Percentiles rank a stretch among this genome's conserved stretches.
These are phyloP conservation scores for Myotis vivesi DNA, from an alignment of 2,797 vertebrate species.

Conservation along the genomic window DNA sequence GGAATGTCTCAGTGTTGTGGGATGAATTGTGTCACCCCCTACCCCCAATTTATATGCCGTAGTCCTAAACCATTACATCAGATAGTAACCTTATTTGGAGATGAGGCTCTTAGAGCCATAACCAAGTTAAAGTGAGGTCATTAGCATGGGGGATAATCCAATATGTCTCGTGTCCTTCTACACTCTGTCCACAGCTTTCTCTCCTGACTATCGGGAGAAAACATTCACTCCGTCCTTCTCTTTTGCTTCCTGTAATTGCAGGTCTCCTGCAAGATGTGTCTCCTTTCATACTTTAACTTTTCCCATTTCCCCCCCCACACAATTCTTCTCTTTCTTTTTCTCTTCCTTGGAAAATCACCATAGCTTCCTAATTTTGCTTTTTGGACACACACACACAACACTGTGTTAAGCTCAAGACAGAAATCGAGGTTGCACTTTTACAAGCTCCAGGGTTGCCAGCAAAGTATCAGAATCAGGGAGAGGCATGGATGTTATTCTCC, in stretches of 20 bases:
- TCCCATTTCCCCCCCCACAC: background rate
- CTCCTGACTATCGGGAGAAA: background rate
- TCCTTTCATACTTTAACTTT: slow-evolving; percentile 51
- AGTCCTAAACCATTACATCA: background rate
- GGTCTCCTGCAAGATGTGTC: background rate
- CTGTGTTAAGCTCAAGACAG: background rate
- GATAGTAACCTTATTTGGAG: background rate
- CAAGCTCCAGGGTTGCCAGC: background rate
- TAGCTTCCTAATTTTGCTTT: slow-evolving; percentile 32
- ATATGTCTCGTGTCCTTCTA: background rate
- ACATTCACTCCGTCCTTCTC: slow-evolving; percentile 2
- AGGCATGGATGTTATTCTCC: background rate
- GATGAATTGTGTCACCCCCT: background rate
- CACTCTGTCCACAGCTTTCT: background rate
- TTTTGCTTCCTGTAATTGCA: slow-evolving; percentile 62
- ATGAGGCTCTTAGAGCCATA: background rate
- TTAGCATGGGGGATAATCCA: background rate
- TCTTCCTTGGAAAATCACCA: slow-evolving; percentile 26
- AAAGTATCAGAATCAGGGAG: background rate
- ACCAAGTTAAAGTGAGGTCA: background rate
- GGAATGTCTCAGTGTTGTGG: background rate
- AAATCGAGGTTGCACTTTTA: background rate
- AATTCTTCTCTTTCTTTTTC: slow-evolving; percentile 14
- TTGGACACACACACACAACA: background rate
- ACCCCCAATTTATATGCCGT: background rate